These are phyloP conservation scores for Silurus aristotelis DNA, from an alignment of 2,797 vertebrate genomes.

Conservation along the genomic window DNA sequence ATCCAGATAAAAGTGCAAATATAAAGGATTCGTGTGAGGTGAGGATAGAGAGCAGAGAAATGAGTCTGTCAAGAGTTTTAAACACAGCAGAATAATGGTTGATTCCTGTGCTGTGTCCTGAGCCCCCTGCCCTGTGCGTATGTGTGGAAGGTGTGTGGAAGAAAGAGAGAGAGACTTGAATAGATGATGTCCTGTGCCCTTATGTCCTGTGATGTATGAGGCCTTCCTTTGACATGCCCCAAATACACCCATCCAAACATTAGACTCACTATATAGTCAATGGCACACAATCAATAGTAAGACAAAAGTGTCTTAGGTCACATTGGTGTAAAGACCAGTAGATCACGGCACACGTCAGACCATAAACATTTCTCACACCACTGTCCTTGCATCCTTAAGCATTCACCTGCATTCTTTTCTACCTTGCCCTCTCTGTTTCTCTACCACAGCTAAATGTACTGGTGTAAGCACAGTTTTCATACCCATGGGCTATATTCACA, in stretches of 20 bases:
- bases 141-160: constrained; percentile 11
- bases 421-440: background rate
- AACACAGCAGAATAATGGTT: constrained; percentile 33
- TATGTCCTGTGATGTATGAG: constrained; percentile 49
- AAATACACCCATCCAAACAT: constrained; percentile 37
- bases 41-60: constrained; percentile 38
- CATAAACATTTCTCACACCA: constrained; percentile 43
- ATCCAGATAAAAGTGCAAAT: background rate
- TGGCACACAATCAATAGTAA: constrained; percentile 45
- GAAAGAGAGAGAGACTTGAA: constrained; percentile 11
- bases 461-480: background rate
- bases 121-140: constrained; percentile 22
- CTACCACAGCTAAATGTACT: background rate
- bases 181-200: constrained; percentile 30
- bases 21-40: constrained; percentile 41
- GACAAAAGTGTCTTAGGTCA: constrained; percentile 35
- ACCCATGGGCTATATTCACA: background rate
- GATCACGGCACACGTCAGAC: constrained; percentile 28
- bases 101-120: constrained; percentile 39
- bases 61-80: constrained; percentile 47
- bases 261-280: constrained; percentile 23
- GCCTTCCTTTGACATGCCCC: constrained; percentile 44
- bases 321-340: constrained; percentile 34
- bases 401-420: background rate
- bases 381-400: constrained; percentile 37